A percentile compares a stretch with the other conserved stretches of the same genome.
These are phyloP conservation scores for Nineta flava DNA, from an alignment of 2,888 invertebrate genomes.

Conservation along the genomic window DNA sequence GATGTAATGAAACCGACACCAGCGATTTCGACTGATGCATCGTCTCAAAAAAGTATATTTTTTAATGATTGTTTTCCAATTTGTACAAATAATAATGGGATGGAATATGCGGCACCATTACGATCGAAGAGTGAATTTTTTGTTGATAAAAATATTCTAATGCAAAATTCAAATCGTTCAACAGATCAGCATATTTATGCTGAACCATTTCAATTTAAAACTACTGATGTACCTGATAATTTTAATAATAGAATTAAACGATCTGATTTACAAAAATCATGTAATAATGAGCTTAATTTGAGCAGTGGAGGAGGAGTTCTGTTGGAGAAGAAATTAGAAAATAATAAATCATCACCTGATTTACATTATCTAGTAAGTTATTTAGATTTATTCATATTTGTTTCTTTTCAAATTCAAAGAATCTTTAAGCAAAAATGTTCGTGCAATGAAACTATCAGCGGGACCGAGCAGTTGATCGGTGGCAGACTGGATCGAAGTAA, in stretches of 20 bases:
- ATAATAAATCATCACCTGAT: constrained; percentile 15
- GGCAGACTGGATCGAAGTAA: too few species aligned
- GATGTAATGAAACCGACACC: background rate
- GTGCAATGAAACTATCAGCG: too few species aligned
- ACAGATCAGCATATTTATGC: constrained; percentile 40
- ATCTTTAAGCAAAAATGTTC: too few species aligned
- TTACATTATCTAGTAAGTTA: constrained; percentile 32
- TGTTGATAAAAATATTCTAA: constrained; percentile 13
- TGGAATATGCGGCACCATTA: background rate
- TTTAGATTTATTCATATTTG: too few species aligned
- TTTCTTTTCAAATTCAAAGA: too few species aligned
- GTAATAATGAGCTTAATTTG: background rate
- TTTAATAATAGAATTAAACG: background rate
- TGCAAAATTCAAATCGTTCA: constrained; percentile 1
- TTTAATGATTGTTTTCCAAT: constrained; percentile 5
- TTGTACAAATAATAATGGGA: background rate
- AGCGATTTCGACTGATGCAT: background rate
- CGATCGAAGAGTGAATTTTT: constrained; percentile 18
- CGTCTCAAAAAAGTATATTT: background rate
- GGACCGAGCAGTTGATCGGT: too few species aligned
- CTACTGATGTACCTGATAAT: constrained; percentile 6
- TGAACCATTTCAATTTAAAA: constrained; percentile 32
- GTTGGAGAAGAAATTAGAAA: background rate
- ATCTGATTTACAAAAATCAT: background rate
- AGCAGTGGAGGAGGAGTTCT: background rate